Conservation (phyloP, 2,797 vertebrate genomes). For the Staurois parvus region DNA sequence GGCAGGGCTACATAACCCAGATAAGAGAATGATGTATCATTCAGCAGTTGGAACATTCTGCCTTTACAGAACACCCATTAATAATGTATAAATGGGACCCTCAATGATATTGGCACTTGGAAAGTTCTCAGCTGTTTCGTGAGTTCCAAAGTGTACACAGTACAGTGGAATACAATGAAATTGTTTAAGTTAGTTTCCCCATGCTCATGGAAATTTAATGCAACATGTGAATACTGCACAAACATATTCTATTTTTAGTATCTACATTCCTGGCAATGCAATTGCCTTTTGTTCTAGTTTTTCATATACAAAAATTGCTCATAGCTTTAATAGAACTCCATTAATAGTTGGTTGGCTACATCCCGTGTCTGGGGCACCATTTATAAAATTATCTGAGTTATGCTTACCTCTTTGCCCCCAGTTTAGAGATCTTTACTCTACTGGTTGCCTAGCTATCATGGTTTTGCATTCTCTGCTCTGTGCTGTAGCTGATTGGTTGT, state of each 20-base stretch:
- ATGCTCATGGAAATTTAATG: neutral
- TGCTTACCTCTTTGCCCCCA: no score
- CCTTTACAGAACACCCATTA: neutral
- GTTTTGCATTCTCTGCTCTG: no score
- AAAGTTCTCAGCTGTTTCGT: neutral
- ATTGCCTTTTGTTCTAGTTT: no score
- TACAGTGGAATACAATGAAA: neutral
- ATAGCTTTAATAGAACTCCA: no score
- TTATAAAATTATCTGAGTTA: no score
- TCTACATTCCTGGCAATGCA: neutral
- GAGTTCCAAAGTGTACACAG: neutral
- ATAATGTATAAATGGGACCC: neutral
- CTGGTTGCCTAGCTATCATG: no score
- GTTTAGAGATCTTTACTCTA: no score
- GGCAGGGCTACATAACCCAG: neutral
- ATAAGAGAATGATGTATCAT: neutral
- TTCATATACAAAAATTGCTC: no score
- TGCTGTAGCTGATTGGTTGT: no score
- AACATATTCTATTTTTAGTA: neutral
- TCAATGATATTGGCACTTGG: neutral
- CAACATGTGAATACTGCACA: neutral
- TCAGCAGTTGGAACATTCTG: neutral
- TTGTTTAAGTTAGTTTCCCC: neutral
- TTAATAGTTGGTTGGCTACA: no score
- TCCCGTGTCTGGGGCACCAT: no score